Conservation (phyloP, 1,140 invertebrate species). For the Pseudobourletiella spinata region DNA sequence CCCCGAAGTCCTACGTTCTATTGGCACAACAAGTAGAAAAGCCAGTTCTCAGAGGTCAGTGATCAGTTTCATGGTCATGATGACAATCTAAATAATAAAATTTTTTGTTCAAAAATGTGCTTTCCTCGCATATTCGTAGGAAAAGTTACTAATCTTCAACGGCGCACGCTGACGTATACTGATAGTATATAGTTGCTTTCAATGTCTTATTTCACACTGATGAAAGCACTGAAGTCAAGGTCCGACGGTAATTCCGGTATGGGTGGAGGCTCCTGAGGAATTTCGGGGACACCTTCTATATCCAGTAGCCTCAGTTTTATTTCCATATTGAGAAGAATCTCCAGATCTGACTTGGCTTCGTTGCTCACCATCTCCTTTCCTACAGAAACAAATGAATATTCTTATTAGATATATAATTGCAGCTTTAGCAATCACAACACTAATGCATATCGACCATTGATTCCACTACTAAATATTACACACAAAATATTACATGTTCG, state of each 20-base stretch:
- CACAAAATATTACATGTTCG: too few relatives aligned
- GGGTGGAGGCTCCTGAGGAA: conserved; percentile 81
- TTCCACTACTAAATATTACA: too few relatives aligned
- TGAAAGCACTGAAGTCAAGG: conserved; percentile 62
- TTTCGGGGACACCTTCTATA: conserved; percentile 79
- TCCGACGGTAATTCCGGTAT: conserved; percentile 80
- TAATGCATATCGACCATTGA: background rate
- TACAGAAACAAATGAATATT: conserved; percentile 38
- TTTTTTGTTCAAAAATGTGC: too few relatives aligned
- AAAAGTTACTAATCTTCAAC: too few relatives aligned
- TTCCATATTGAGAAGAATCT: conserved; percentile 89
- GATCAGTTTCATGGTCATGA: too few relatives aligned
- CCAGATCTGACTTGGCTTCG: conserved; percentile 78
- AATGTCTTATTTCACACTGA: background rate
- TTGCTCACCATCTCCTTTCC: conserved; percentile 81
- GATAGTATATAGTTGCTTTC: background rate
- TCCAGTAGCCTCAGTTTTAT: conserved; percentile 88
- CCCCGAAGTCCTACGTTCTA: too few relatives aligned
- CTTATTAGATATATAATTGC: background rate
- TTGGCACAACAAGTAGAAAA: too few relatives aligned
- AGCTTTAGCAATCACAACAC: background rate
- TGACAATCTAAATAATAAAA: too few relatives aligned
- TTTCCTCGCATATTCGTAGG: too few relatives aligned
- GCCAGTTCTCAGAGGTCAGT: too few relatives aligned
- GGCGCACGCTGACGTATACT: background rate